phyloP scores from a whole-genome alignment of 1,140 invertebrate genomes.

The Listronotus oregonensis region DNA sequence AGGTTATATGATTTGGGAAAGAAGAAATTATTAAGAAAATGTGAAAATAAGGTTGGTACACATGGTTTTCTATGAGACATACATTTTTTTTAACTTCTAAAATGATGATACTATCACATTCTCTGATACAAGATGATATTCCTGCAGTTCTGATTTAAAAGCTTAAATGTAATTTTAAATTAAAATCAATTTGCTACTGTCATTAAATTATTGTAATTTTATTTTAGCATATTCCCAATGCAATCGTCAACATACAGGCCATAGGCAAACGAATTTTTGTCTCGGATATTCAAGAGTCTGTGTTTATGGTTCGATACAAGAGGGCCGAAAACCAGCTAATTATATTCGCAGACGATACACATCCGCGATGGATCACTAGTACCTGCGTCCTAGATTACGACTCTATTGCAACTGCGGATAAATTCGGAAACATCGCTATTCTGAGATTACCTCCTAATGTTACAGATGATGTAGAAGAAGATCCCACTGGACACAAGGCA shows the following conservation, averaged over 20 bases:
- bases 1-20: conserved; percentile 97
- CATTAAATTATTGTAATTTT: conserved; percentile 45
- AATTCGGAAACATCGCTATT: conserved; percentile 97
- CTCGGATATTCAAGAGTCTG: conserved; percentile 95
- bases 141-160: conserved; percentile 52
- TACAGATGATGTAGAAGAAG: conserved; percentile 97
- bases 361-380: conserved; percentile 94
- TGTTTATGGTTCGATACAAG: conserved; percentile 96
- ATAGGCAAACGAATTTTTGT: conserved; percentile 94
- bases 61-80: conserved; percentile 24
- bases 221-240: conserved; percentile 88
- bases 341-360: conserved; percentile 97
- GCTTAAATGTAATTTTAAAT: conserved; percentile 55
- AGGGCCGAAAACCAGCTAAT: conserved; percentile 96
- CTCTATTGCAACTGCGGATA: conserved; percentile 94
- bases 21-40: conserved; percentile 95
- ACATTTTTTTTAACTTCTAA: not conserved
- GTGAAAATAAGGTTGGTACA: conserved; percentile 87
- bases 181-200: conserved; percentile 95
- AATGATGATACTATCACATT: conserved; percentile 36
- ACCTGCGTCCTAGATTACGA: conserved; percentile 95
- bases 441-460: conserved; percentile 88
- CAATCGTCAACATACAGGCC: conserved; percentile 90
- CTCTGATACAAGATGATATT: conserved; percentile 14
- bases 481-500: conserved; percentile 97